Conservation (phyloP, 2,797 vertebrate genomes). For the Chiloscyllium punctatum region DNA sequence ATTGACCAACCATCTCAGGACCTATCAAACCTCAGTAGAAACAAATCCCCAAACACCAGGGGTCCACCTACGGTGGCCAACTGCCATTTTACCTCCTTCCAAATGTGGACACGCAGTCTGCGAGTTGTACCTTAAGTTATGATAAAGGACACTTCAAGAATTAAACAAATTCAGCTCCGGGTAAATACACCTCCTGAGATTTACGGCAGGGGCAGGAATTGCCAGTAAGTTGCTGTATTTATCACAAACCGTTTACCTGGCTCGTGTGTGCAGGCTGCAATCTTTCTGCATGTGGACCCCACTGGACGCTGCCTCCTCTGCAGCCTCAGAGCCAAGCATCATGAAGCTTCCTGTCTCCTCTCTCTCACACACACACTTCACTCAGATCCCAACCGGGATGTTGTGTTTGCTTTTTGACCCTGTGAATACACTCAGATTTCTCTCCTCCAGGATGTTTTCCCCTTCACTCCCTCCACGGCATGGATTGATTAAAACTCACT, state of each 20-base stretch:
- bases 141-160: background rate
- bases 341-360: no score
- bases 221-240: background rate
- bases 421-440: background rate
- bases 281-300: background rate
- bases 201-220: background rate
- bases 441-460: no score
- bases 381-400: no score
- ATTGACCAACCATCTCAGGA: background rate
- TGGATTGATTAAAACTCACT: no score
- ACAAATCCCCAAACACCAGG: no score
- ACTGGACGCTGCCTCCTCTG: background rate
- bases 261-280: background rate
- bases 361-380: background rate
- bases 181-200: background rate
- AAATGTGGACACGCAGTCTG: background rate
- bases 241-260: background rate
- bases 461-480: no score
- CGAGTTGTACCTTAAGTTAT: background rate
- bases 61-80: no score
- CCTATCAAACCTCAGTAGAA: background rate
- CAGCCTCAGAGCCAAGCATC: background rate
- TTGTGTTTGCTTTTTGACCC: background rate
- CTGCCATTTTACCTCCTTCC: background rate
- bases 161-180: background rate